These are phyloP conservation scores for Nesometra sesokonis DNA, from an alignment of 35 echinoderm and acorn worm genomes.

Conservation along the genomic window DNA sequence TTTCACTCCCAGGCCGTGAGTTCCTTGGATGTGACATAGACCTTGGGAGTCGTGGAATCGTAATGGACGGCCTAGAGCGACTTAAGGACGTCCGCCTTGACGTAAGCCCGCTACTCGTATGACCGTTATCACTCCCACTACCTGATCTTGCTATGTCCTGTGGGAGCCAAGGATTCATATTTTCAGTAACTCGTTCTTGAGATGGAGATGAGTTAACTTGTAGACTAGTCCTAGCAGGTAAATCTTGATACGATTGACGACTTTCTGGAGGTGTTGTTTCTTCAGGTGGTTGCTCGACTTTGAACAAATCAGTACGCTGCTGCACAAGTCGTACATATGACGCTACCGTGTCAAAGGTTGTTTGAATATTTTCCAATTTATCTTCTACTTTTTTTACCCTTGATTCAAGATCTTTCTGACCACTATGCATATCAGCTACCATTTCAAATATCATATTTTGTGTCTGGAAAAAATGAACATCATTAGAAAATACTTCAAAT, in stretches of 20 bases:
- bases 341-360: constrained; percentile 39
- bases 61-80: neutral
- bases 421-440: constrained; percentile 93
- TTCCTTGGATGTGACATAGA: neutral
- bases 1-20: neutral
- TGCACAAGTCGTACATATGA: neutral
- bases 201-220: neutral
- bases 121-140: neutral
- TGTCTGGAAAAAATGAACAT: constrained; percentile 52
- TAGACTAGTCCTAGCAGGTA: neutral
- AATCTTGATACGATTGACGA: neutral
- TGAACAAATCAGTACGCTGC: neutral
- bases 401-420: constrained; percentile 43
- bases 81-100: neutral
- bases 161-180: neutral
- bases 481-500: neutral
- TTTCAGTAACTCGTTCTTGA: neutral
- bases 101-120: neutral
- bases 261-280: neutral
- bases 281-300: neutral
- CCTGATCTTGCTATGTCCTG: neutral
- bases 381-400: constrained; percentile 62
- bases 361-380: constrained; percentile 76
- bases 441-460: constrained; percentile 99
- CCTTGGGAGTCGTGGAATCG: neutral